phyloP scores from a whole-genome alignment of 2,888 invertebrate species.

The Mythimna ferrago region DNA sequence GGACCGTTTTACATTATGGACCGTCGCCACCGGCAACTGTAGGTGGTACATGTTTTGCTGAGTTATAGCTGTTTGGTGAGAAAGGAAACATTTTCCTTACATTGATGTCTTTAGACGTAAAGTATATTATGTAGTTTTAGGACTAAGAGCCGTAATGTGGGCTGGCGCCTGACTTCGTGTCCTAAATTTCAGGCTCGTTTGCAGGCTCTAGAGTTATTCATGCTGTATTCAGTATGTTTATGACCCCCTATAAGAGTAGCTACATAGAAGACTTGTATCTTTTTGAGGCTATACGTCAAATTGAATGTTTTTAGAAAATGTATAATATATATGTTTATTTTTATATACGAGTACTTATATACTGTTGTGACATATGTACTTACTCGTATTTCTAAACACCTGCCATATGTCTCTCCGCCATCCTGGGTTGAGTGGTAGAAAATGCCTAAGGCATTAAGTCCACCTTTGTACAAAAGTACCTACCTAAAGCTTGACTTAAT shows the following conservation, averaged over 20 bases:
- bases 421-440: too few relatives aligned
- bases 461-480: too few relatives aligned
- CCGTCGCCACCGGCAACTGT: conserved; percentile 16
- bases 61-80: conserved; percentile 28
- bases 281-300: neutral
- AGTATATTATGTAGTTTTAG: conserved; percentile 42
- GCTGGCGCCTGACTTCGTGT: conserved; percentile 26
- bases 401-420: too few relatives aligned
- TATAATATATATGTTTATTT: too few relatives aligned
- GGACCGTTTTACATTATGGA: conserved; percentile 55
- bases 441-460: too few relatives aligned
- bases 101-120: conserved; percentile 21
- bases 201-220: conserved; percentile 9
- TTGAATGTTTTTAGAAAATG: neutral
- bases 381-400: neutral
- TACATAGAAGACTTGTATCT: neutral
- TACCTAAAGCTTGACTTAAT: too few relatives aligned
- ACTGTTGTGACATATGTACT: too few relatives aligned
- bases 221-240: conserved; percentile 1
- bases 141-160: conserved; percentile 19
- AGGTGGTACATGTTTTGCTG: conserved; percentile 29
- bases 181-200: conserved; percentile 29
- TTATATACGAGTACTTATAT: too few relatives aligned
- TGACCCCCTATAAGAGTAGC: neutral
- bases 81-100: conserved; percentile 20